Evolutionary conservation across 1,140 invertebrate species (phyloP).

Genomic region (Cotesia glomerata): DNA sequence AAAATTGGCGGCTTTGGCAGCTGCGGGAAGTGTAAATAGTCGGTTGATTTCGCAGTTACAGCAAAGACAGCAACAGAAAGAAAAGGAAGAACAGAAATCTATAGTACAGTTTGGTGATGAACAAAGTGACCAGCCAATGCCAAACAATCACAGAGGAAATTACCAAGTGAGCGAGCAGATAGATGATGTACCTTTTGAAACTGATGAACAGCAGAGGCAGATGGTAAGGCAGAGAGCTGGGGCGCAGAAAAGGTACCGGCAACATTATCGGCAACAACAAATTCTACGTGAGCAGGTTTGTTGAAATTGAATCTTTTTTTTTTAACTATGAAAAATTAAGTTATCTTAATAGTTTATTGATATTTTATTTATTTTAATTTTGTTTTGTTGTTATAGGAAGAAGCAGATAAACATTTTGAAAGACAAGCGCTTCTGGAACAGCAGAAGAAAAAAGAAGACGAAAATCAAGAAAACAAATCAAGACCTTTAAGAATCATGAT

Average conservation of each 20-base stretch:
- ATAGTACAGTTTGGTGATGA: constrained; percentile 16
- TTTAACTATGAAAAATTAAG: not conserved
- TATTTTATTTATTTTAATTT: constrained; percentile 4
- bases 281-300: constrained; percentile 33
- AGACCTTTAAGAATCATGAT: constrained; percentile 60
- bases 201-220: not conserved
- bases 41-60: constrained; percentile 49
- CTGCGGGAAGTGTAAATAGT: constrained; percentile 62
- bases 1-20: constrained; percentile 62
- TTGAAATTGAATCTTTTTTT: not conserved
- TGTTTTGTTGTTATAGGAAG: constrained; percentile 13
- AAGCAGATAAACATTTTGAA: constrained; percentile 29
- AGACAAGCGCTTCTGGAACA: constrained; percentile 27
- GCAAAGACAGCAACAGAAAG: constrained; percentile 34
- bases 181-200: constrained; percentile 21
- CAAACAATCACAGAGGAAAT: constrained; percentile 16
- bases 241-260: constrained; percentile 25
- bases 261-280: constrained; percentile 31
- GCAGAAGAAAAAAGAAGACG: constrained; percentile 35
- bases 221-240: constrained; percentile 10
- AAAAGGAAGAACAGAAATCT: constrained; percentile 30
- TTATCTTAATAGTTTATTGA: not conserved
- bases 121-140: constrained; percentile 15
- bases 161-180: constrained; percentile 25
- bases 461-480: constrained; percentile 34